Conservation (phyloP, 2,888 invertebrate species). For the Melitaea athalia region DNA sequence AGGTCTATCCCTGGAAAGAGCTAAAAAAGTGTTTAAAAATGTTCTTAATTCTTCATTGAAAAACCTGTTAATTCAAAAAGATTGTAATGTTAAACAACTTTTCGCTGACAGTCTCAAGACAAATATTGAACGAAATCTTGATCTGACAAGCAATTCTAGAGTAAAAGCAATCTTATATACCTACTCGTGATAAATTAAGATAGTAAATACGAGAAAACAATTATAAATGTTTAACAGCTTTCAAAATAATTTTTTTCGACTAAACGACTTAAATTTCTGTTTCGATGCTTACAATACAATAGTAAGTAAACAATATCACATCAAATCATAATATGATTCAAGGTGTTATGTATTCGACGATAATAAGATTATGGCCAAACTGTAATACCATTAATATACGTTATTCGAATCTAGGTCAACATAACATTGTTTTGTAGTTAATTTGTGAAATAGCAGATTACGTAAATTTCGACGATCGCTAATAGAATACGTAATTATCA, state of each 20-base stretch:
- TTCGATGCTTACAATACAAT: neutral
- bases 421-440: slow-evolving; percentile 12
- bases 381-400: slow-evolving; percentile 7
- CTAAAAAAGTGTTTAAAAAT: too few species aligned
- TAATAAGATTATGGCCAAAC: slow-evolving; percentile 18
- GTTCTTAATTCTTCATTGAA: too few species aligned
- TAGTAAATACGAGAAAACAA: neutral
- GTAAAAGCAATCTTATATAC: too few species aligned
- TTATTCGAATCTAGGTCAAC: slow-evolving; percentile 17
- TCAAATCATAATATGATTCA: neutral
- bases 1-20: too few species aligned
- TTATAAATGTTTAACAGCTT: neutral
- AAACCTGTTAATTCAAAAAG: too few species aligned
- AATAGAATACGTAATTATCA: slow-evolving; percentile 73
- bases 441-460: slow-evolving; percentile 8
- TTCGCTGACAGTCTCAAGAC: too few species aligned
- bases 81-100: too few species aligned
- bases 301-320: neutral
- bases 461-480: slow-evolving; percentile 50
- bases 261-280: neutral
- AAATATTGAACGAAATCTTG: too few species aligned
- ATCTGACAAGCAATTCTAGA: too few species aligned
- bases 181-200: neutral
- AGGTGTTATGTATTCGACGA: slow-evolving; percentile 7
- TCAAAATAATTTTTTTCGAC: too few species aligned